Base-by-base conservation (phyloP, 2,888 invertebrate genomes). In the Acrobasis suavella region DNA sequence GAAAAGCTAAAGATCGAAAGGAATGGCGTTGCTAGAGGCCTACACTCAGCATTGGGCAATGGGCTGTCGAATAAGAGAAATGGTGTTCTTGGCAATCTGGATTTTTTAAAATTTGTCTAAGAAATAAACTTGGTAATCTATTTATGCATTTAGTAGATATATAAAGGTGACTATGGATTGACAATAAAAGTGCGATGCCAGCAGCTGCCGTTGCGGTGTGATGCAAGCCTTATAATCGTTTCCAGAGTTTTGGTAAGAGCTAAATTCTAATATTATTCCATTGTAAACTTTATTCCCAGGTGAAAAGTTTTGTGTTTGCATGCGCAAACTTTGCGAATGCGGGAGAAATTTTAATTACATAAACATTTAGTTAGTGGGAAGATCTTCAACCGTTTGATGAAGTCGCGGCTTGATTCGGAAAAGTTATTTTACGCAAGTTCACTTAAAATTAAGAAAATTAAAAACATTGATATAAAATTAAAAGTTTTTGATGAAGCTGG, bases 281-380 rank as follows among this genome's bases (percentile, higher is more conserved):
- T 46, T 46, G 32, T 61, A 32, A 54, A 54, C 61, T 61, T 54
- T 61, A 61, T 61, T 49, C 42, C 54, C 32, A 54, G n/a, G 9
- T 8, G 9, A 15, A 12, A 61, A 54, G 54, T 54, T 46, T 32
- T 42, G 32, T 16, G 54, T 61, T 61, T 52, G 46, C 54, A 61
- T 55, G n/a, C 42, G n/a, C 14, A 61, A 61, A 61, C 32, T 61
- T 10, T 15, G 61, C 42, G 49, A 54, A 46, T 37, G 15, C 42
- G 14, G 22, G 54, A 51, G 37, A 54, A 46, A 61, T 49, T 61
- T 61, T 54, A 54, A 54, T 61, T 54, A 61, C 16, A 61, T 52
- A 60, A 61, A 61, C 61, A 54, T 61, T 60, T 61, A 55, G 46
- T 54, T 61, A 50, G 58, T 54, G 17, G 46, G 54, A 15, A 46